Base-by-base conservation (phyloP, 2,113 vertebrate species). In the Calidris pygmaea region DNA sequence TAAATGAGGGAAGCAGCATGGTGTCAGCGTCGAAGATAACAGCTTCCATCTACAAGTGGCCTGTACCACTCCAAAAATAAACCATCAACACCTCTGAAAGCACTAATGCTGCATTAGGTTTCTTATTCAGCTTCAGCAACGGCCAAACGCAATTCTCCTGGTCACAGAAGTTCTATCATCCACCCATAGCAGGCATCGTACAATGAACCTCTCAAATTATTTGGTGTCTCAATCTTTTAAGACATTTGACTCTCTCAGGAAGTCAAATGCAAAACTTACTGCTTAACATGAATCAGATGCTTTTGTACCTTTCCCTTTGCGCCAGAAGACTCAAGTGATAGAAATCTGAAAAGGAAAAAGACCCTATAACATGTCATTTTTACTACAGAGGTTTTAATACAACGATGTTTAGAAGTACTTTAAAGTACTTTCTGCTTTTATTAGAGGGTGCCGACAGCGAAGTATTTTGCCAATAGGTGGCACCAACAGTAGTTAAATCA, bases 381-480 rank as follows among this genome's bases (percentile, higher is more conserved):
- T 19, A 81, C n/a, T 65, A 70, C 12, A 50, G 13, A 71, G 5
- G 4, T 10, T 76, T 93, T 95, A 80, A 76, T n/a, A 74, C 35
- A 80, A n/a, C 29, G 11, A 53, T 12, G 21, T 80, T 58, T 45
- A 77, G 11, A 92, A 92, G 63, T 58, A 85, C 39, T 78, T 73
- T 26, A 47, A 88, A 59, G 56, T 59, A 79, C 48, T 67, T 58
- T 43, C 37, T 90, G 17, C 27, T 67, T 53, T 71, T 73, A 72
- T 59, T 66, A 88, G 53, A 77, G 12, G 11, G 15, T 35, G 7
- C 27, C 63, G 85, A 86, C 39, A 72, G 35, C 16, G 84, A 66
- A 65, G 12, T 56, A 56, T 80, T 92, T 86, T 86, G 68, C 72
- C 89, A 93, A 95, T 55, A 95, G 90, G 65, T 96, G 92, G 90